Percentiles rank a stretch among this genome's conserved stretches.
These are phyloP conservation scores for Fragum whitleyi DNA, from an alignment of 2,888 invertebrate genomes.

Conservation along the genomic window DNA sequence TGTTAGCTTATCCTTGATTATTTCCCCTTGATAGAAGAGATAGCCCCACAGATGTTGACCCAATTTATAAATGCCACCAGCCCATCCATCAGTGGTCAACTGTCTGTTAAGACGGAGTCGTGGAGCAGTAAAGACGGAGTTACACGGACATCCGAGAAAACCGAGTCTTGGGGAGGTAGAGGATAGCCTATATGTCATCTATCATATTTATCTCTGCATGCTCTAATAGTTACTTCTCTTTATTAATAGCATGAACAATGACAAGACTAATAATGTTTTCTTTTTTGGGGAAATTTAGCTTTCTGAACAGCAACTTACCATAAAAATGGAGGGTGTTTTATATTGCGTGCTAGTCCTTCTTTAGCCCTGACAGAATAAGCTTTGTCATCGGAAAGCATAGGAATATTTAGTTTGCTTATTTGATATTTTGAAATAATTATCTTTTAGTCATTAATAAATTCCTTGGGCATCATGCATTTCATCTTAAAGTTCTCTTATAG, in stretches of 20 bases:
- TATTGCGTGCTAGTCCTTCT: no score
- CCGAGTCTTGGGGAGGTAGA: conserved; percentile 83
- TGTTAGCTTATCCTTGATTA: conserved; percentile 32
- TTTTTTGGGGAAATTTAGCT: no score
- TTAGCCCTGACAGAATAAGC: no score
- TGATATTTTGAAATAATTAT: no score
- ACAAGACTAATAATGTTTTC: background rate
- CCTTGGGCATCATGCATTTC: no score
- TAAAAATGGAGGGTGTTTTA: no score
- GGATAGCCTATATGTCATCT: background rate
- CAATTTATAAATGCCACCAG: conserved; percentile 72
- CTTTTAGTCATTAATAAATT: no score
- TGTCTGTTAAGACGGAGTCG: conserved; percentile 80
- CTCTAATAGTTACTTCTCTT: background rate
- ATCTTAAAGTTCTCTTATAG: no score
- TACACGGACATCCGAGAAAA: conserved; percentile 77
- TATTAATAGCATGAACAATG: conserved; percentile 14
- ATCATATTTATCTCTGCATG: conserved; percentile 8
- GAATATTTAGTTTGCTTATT: no score
- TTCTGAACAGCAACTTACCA: no score
- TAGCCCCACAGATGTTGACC: conserved; percentile 72
- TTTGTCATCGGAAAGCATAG: no score
- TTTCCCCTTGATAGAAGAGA: conserved; percentile 69
- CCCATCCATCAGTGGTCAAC: conserved; percentile 75
- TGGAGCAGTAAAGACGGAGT: conserved; percentile 81